Conservation (phyloP, 2,113 vertebrate genomes). For the human region DNA sequence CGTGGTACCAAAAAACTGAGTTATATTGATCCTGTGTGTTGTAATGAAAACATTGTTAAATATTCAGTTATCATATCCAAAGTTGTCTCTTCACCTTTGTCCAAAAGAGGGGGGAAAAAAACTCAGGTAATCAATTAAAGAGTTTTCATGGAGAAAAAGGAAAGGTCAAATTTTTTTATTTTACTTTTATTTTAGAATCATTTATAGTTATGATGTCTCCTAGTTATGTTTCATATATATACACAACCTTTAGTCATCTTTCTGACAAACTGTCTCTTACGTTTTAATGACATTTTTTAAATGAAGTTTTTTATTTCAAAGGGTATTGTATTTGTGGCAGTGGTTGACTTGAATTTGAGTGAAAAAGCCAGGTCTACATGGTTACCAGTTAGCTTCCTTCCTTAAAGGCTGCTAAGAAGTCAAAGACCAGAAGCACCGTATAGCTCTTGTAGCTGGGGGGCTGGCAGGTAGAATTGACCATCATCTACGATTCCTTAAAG, state of each 20-base stretch:
- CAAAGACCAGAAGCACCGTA: not conserved
- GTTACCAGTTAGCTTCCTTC: not conserved
- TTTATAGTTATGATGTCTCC: not conserved
- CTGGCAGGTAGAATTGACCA: not conserved
- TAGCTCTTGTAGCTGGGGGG: not conserved
- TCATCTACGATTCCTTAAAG: not conserved
- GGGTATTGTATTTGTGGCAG: not conserved
- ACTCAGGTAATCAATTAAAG: not conserved
- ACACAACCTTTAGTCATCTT: too few species aligned
- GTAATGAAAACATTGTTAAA: not conserved
- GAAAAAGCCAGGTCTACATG: not conserved
- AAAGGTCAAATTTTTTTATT: not conserved
- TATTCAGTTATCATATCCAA: not conserved
- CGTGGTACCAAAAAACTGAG: not conserved
- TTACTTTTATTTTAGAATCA: not conserved
- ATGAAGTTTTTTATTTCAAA: not conserved
- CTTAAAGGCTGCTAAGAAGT: not conserved
- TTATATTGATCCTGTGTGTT: not conserved
- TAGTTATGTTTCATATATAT: not conserved
- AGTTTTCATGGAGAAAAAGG: not conserved
- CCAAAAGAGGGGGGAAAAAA: not conserved
- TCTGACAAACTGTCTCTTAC: not conserved
- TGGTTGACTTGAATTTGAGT: not conserved
- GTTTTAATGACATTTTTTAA: slow-evolving; percentile 36
- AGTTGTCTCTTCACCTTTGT: not conserved